Evolutionary conservation across 2,888 invertebrate species (phyloP).

Genomic region (Uropetala carovei): DNA sequence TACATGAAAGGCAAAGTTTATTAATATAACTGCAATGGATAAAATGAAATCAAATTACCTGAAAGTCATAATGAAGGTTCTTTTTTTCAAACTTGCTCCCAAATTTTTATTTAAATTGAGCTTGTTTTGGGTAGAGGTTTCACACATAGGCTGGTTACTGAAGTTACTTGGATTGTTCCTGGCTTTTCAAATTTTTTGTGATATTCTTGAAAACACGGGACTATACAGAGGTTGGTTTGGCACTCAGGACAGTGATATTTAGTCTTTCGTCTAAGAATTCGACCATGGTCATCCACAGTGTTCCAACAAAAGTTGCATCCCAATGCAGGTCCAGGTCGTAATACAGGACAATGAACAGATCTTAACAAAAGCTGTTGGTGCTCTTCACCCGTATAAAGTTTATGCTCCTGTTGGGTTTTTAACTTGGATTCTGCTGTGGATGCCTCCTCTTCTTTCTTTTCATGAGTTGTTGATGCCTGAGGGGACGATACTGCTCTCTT

Average conservation of each 20-base stretch:
- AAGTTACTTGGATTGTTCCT: constrained; percentile 66
- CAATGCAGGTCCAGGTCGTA: constrained; percentile 88
- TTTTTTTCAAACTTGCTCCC: background rate
- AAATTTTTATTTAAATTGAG: constrained; percentile 73
- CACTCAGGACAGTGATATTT: constrained; percentile 95
- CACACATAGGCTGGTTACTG: constrained; percentile 49
- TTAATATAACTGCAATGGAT: too few species aligned
- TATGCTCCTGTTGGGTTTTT: constrained; percentile 69
- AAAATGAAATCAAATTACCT: background rate
- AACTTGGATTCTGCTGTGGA: constrained; percentile 70
- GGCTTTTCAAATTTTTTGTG: constrained; percentile 80
- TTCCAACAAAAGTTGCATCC: constrained; percentile 96
- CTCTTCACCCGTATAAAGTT: constrained; percentile 65
- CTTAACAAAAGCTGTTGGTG: constrained; percentile 72
- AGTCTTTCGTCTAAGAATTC: constrained; percentile 89
- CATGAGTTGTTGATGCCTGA: constrained; percentile 74
- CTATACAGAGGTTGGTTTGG: constrained; percentile 91
- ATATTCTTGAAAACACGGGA: constrained; percentile 92
- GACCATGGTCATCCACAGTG: constrained; percentile 88
- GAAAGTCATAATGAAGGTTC: background rate
- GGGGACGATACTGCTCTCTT: constrained; percentile 81
- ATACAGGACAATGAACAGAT: constrained; percentile 89
- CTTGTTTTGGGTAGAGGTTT: constrained; percentile 74
- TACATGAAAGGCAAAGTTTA: too few species aligned
- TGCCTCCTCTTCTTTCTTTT: constrained; percentile 59